These are phyloP conservation scores for Cettia cetti DNA, from an alignment of 2,113 vertebrate species.

Conservation along the genomic window DNA sequence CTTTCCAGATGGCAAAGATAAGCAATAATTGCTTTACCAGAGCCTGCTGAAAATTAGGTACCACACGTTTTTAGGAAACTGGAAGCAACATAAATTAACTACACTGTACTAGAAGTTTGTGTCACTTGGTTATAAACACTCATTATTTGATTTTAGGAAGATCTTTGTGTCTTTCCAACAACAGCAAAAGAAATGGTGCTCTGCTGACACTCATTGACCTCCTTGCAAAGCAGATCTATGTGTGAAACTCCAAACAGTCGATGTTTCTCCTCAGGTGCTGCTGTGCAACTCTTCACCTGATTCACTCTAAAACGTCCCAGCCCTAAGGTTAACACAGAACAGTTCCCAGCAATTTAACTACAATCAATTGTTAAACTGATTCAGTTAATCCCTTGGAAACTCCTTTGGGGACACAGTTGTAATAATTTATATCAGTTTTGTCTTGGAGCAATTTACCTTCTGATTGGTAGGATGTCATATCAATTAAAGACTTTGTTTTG, in stretches of 20 bases:
- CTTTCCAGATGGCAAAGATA: background rate
- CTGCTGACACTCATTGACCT: background rate
- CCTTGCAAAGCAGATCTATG: background rate
- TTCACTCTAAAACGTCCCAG: background rate
- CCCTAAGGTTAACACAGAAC: background rate
- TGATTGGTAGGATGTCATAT: background rate
- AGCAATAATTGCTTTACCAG: background rate
- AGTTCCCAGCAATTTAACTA: background rate
- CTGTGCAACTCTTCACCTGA: background rate
- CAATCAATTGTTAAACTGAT: background rate
- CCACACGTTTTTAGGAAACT: background rate
- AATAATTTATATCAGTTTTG: background rate
- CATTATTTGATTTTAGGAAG: background rate
- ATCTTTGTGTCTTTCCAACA: background rate
- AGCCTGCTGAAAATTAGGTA: background rate
- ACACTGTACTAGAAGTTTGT: background rate
- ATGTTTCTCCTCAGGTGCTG: background rate
- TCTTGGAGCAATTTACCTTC: background rate
- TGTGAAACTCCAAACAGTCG: background rate
- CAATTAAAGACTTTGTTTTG: background rate
- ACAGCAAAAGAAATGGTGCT: background rate
- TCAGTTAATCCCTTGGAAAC: background rate
- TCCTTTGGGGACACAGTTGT: background rate
- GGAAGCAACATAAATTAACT: background rate
- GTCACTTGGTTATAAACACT: background rate